Evolutionary conservation across 2,797 vertebrate genomes (phyloP), one percentile per base, ranked within the genome.

Genomic region (Scolopax rusticola): DNA sequence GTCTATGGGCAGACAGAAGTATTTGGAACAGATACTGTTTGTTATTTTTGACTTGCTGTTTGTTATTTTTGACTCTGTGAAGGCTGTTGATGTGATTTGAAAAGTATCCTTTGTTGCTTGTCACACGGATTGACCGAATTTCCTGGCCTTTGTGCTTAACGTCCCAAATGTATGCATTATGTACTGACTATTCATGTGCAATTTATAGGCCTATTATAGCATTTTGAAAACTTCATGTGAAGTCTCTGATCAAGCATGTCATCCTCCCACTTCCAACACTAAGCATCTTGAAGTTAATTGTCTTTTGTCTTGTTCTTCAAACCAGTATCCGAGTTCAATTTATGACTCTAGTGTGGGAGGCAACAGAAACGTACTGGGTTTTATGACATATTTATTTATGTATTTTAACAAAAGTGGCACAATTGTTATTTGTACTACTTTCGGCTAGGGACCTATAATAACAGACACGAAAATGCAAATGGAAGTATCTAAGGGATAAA

Each of bases 301-400:
- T 7, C 53, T 89, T 93, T 71, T 91, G 12, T 51, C 57, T 74
- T 85, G 32, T 85, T 93, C 57, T 90, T 95, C 84, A 81, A 83
- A 68, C 47, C 23, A 83, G 32, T 84, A 83, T 57, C 32, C 32
- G 30, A 85, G 73, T 75, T 85, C 67, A 83, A 36, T 90, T 87
- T 90, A 40, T 83, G 68, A 33, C 13, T 70, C 3, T 71, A 69
- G 15, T 41, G 40, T 87, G 68, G 84, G 84, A 95, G 43, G 51
- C 28, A 65, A 47, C n/a, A 90, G 79, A 90, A 92, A 40, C 27
- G 53, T 82, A 68, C 17, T 85, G 68, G 20, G 33, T 78, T 89
- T 89, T 84, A 75, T 59, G 28, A 38, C n/a, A 45, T 54, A 89
- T 80, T 80, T 88, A 63, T 93, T 86, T 90, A 53, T 74, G 6